Evolutionary conservation across 2,113 vertebrate species (phyloP).

Genomic region (Edolisoma coerulescens): DNA sequence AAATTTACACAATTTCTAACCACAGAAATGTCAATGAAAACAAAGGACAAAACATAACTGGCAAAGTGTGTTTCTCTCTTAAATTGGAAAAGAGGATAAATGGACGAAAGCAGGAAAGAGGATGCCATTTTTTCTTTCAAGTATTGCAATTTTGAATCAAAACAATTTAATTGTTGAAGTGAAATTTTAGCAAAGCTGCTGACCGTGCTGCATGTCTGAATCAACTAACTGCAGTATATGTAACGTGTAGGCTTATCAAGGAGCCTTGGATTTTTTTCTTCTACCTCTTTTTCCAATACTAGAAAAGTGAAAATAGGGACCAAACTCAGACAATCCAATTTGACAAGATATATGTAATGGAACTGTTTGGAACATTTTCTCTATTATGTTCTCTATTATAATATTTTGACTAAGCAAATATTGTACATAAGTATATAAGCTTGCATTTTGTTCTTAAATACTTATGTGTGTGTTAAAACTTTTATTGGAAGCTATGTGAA

Average conservation of each 20-base stretch:
- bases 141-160: not conserved
- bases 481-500: not conserved
- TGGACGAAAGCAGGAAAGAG: not conserved
- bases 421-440: accelerated
- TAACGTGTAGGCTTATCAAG: not conserved
- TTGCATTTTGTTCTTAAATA: not conserved
- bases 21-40: not conserved
- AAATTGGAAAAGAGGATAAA: not conserved
- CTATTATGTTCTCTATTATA: not conserved
- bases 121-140: not conserved
- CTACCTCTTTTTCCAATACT: not conserved
- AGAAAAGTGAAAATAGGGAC: not conserved
- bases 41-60: not conserved
- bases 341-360: not conserved
- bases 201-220: not conserved
- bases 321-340: not conserved
- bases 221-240: not conserved
- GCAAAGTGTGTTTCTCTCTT: not conserved
- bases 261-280: not conserved
- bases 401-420: not conserved
- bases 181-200: not conserved
- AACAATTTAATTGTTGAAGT: not conserved
- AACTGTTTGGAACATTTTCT: not conserved
- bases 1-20: not conserved
- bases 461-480: not conserved